These are phyloP conservation scores for Listronotus oregonensis DNA, from an alignment of 1,140 invertebrate species.

Conservation along the genomic window DNA sequence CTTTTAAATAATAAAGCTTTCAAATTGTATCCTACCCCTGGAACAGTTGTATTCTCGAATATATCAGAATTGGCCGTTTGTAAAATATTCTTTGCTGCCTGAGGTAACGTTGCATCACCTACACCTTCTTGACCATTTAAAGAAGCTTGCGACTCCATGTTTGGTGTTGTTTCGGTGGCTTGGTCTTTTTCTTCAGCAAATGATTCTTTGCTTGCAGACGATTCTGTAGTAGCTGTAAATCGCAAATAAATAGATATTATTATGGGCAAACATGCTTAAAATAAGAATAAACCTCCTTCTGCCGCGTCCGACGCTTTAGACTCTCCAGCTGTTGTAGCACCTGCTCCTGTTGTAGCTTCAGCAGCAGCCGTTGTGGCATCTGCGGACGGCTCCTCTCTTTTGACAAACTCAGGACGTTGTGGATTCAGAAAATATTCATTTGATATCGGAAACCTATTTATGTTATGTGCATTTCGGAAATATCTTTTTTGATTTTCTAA, in stretches of 20 bases:
- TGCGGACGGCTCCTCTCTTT: slow-evolving; percentile 16
- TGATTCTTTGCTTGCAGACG: not conserved
- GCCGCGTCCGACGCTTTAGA: not conserved
- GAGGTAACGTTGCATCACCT: slow-evolving; percentile 1
- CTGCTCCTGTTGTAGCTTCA: not conserved
- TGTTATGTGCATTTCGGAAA: not conserved
- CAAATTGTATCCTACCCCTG: slow-evolving; percentile 6
- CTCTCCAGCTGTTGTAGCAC: not conserved
- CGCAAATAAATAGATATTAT: too few species aligned
- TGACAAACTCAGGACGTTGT: slow-evolving; percentile 16
- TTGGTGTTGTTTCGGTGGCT: not conserved
- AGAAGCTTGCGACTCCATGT: not conserved
- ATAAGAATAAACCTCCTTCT: not conserved
- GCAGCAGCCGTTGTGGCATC: not conserved
- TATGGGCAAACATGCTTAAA: not conserved
- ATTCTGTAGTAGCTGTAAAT: not conserved
- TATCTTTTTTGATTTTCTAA: slow-evolving; percentile 11
- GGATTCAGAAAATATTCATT: slow-evolving; percentile 22
- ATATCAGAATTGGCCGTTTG: slow-evolving; percentile 28
- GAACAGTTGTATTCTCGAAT: slow-evolving; percentile 23
- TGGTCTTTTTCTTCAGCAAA: not conserved
- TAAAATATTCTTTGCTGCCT: slow-evolving; percentile 18
- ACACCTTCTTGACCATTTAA: not conserved
- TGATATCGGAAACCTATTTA: slow-evolving; percentile 15
- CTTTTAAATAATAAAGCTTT: too few species aligned